Percentiles rank a stretch among this genome's conserved stretches.
phyloP scores from a whole-genome alignment of 2,113 vertebrate species.

The Myxocyprinus asiaticus region DNA sequence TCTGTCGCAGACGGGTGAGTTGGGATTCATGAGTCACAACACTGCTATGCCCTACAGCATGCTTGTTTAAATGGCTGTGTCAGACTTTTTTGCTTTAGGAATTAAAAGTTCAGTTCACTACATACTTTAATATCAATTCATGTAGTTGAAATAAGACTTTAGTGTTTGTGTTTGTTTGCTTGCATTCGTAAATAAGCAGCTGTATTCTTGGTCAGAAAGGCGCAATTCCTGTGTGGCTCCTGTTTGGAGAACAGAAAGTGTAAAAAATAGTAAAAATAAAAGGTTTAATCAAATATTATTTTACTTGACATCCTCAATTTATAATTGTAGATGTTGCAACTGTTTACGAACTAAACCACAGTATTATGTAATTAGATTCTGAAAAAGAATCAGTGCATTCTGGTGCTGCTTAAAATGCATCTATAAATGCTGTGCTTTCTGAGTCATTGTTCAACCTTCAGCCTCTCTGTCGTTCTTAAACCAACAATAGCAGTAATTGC shows the following conservation, averaged over 20 bases:
- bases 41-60: background rate
- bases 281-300: no score
- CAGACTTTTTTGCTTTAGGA: background rate
- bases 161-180: background rate
- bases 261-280: no score
- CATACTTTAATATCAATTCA: no score
- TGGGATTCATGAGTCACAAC: background rate
- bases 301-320: no score
- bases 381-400: background rate
- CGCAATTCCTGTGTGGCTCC: background rate
- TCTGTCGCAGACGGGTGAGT: conserved; percentile 94
- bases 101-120: background rate
- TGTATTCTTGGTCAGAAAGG: background rate
- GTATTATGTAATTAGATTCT: background rate
- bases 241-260: background rate
- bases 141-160: no score
- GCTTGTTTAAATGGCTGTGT: background rate
- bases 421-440: background rate
- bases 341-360: background rate
- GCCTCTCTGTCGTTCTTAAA: conserved; percentile 34
- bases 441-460: conserved; percentile 40
- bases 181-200: background rate
- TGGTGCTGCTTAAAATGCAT: conserved; percentile 30
- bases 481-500: conserved; percentile 46
- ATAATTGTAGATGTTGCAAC: no score